phyloP scores from a whole-genome alignment of 2,113 vertebrate species.

The Eulacestoma nigropectus region DNA sequence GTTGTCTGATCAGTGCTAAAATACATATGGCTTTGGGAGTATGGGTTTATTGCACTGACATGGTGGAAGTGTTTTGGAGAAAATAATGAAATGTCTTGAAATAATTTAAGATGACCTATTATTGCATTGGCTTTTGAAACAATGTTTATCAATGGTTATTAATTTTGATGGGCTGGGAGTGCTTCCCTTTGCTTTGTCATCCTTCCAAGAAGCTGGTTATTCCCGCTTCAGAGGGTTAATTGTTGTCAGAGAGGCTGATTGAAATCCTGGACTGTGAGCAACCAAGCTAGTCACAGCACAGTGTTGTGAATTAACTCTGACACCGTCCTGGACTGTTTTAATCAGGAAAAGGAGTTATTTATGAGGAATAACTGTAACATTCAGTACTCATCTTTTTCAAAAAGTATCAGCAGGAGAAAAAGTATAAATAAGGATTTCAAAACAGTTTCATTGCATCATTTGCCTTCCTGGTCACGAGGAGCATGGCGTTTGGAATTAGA shows the following conservation, averaged over 20 bases:
- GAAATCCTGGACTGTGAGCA: neutral
- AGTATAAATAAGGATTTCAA: neutral
- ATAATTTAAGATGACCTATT: neutral
- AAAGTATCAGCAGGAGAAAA: neutral
- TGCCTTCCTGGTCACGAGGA: neutral
- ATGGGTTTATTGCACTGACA: neutral
- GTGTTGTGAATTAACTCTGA: neutral
- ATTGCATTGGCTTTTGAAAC: neutral
- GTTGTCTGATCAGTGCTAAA: neutral
- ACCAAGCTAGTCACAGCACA: neutral
- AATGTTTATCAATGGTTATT: neutral
- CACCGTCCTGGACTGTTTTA: neutral
- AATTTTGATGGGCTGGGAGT: neutral
- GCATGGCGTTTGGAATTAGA: neutral
- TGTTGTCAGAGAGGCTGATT: neutral
- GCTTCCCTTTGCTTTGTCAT: neutral
- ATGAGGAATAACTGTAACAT: constrained; percentile 12
- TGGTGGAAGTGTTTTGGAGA: neutral
- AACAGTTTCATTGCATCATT: neutral
- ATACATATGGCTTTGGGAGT: fast-evolving
- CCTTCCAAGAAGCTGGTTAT: neutral
- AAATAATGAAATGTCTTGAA: neutral
- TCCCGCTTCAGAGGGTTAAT: neutral
- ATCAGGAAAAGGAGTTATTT: neutral
- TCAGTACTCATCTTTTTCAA: neutral